Evolutionary conservation across 2,113 vertebrate species (phyloP).

Genomic region (Chaetura pelagica): DNA sequence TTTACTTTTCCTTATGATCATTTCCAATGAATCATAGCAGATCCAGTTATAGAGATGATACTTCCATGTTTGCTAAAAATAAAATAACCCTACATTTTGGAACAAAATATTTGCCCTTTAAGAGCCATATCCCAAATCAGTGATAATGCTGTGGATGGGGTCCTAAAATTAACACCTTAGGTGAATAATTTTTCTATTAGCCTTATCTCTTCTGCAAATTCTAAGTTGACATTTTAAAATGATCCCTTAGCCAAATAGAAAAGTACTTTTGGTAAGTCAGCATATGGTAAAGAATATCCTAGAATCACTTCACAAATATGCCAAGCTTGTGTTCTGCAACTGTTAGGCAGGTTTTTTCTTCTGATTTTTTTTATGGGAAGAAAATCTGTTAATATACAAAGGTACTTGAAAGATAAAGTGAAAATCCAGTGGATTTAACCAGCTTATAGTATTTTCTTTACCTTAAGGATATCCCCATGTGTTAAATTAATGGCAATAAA

Average conservation of each 20-base stretch:
- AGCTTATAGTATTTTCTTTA: neutral
- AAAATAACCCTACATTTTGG: conserved; percentile 40
- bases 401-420: neutral
- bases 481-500: conserved; percentile 13
- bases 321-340: conserved; percentile 63
- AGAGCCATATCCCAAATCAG: neutral
- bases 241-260: conserved; percentile 62
- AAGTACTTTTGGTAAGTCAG: conserved; percentile 58
- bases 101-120: conserved; percentile 13
- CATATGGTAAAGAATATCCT: conserved; percentile 66
- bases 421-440: conserved; percentile 6
- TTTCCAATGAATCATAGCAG: conserved; percentile 51
- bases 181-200: conserved; percentile 36
- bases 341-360: conserved; percentile 52
- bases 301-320: conserved; percentile 68
- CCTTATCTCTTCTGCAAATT: conserved; percentile 32
- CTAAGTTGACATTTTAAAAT: conserved; percentile 67
- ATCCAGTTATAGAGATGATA: conserved; percentile 46
- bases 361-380: conserved; percentile 37
- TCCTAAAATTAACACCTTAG: conserved; percentile 37
- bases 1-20: conserved; percentile 41
- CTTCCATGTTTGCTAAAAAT: conserved; percentile 62
- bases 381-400: conserved; percentile 51
- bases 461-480: neutral
- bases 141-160: neutral